These are phyloP conservation scores for Sepioteuthis lessoniana DNA, from an alignment of 2,888 invertebrate genomes.

Conservation along the genomic window DNA sequence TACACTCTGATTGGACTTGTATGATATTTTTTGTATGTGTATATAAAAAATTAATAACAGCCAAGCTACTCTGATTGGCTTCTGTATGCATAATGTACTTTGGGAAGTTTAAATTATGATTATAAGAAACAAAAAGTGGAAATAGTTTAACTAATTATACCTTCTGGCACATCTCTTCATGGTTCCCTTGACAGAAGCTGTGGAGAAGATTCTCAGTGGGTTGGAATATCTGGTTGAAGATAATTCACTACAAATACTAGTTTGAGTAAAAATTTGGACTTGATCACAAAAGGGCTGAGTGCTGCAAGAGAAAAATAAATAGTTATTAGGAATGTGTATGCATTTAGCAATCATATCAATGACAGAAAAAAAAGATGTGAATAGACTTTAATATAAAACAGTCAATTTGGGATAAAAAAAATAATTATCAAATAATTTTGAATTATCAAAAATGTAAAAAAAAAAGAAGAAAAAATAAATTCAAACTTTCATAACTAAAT, in stretches of 20 bases:
- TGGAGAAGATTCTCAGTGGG: neutral
- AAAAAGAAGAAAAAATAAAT: no score
- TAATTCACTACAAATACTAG: neutral
- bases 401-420: no score
- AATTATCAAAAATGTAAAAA: no score
- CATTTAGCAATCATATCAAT: neutral
- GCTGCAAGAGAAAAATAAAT: neutral
- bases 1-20: neutral
- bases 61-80: neutral
- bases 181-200: neutral
- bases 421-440: no score
- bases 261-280: neutral
- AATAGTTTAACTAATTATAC: neutral
- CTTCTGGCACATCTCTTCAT: constrained; percentile 33
- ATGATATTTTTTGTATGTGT: neutral
- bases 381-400: no score
- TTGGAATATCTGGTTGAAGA: neutral
- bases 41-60: neutral
- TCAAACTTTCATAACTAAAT: no score
- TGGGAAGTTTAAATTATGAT: neutral
- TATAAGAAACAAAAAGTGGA: neutral
- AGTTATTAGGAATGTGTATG: neutral
- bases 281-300: neutral
- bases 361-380: no score
- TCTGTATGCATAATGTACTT: neutral